Percentiles rank a stretch among this genome's conserved stretches.
Evolutionary conservation across 2,888 invertebrate genomes (phyloP).

Genomic region (Anticlea derivata): DNA sequence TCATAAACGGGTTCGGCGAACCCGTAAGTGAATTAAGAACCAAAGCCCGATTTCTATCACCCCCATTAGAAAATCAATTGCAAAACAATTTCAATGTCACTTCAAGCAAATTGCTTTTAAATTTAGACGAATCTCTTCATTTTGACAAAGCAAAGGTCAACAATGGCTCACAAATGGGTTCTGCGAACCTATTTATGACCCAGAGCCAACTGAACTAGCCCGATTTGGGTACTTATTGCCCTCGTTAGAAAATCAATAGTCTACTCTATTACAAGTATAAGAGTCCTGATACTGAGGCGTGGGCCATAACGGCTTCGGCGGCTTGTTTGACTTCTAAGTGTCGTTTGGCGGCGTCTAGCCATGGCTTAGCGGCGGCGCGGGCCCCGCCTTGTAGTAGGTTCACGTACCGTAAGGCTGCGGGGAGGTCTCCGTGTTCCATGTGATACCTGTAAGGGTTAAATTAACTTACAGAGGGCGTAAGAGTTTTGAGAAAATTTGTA

Average conservation of each 20-base stretch:
- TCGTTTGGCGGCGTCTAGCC: constrained; percentile 93
- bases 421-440: constrained; percentile 94
- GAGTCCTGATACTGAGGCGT: constrained; percentile 92
- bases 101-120: background rate
- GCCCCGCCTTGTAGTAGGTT: constrained; percentile 96
- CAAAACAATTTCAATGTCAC: no score
- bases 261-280: constrained; percentile 46
- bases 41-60: background rate
- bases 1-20: no score
- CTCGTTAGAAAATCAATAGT: background rate
- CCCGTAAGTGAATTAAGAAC: no score
- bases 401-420: constrained; percentile 93
- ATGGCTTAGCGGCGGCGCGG: constrained; percentile 91
- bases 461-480: no score
- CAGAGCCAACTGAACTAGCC: background rate
- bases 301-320: constrained; percentile 94
- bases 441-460: constrained; percentile 85
- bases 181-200: background rate
- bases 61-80: no score
- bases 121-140: constrained; percentile 4
- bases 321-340: constrained; percentile 96
- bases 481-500: no score
- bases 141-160: constrained; percentile 1
- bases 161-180: background rate
- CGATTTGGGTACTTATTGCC: background rate